Conservation (phyloP, 2,797 vertebrate species). For the Gymnodraco acuticeps region DNA sequence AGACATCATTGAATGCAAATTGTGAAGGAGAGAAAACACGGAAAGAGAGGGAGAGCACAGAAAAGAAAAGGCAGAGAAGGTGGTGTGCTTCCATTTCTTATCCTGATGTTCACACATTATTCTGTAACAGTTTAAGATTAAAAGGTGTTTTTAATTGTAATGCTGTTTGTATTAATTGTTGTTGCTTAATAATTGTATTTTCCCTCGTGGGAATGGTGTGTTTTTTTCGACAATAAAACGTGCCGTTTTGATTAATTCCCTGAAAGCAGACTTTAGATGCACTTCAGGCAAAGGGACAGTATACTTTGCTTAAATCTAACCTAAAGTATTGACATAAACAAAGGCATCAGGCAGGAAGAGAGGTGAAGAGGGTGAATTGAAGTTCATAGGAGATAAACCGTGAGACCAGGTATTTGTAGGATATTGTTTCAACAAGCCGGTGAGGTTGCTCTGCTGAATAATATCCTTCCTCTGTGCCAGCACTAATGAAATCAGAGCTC, state of each 20-base stretch:
- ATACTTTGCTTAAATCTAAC: neutral
- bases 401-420: conserved; percentile 4
- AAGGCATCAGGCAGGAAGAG: neutral
- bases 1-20: conserved; percentile 75
- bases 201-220: neutral
- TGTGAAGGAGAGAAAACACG: conserved; percentile 24
- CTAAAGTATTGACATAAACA: neutral
- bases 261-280: neutral
- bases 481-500: conserved; percentile 53
- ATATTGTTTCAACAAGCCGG: conserved; percentile 45
- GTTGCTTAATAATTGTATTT: neutral
- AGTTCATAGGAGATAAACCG: conserved; percentile 21
- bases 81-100: conserved; percentile 28
- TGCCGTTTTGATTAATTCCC: conserved; percentile 14
- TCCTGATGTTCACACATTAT: conserved; percentile 20
- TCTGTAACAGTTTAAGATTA: neutral
- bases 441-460: conserved; percentile 28
- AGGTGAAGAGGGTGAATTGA: conserved; percentile 25
- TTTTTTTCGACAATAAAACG: neutral
- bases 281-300: neutral
- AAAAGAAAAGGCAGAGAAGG: conserved; percentile 7
- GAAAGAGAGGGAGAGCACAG: conserved; percentile 10
- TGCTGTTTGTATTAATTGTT: neutral
- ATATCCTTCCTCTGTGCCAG: conserved; percentile 38
- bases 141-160: neutral